These are phyloP conservation scores for Babyrousa celebensis DNA, from an alignment of 2,797 vertebrate species.

Conservation along the genomic window DNA sequence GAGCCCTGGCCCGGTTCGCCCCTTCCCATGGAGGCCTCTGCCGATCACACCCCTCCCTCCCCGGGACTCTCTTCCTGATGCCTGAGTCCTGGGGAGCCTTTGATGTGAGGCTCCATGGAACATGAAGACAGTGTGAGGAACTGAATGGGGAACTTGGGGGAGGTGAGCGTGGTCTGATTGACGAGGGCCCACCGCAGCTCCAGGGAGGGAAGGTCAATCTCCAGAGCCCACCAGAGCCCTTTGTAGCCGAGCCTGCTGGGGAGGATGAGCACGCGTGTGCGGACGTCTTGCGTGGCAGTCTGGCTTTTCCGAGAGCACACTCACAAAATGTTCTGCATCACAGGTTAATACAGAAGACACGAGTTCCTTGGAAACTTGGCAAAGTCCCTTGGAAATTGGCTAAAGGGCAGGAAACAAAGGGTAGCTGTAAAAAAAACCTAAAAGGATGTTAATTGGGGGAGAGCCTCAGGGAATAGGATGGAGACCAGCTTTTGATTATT, in stretches of 20 bases:
- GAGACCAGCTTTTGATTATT: conserved; percentile 89
- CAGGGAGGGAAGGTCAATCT: neutral
- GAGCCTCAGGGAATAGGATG: conserved; percentile 84
- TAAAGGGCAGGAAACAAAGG: conserved; percentile 90
- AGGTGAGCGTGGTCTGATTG: neutral
- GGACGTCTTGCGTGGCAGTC: conserved; percentile 75
- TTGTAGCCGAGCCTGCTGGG: neutral
- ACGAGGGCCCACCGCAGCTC: neutral
- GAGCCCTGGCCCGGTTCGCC: neutral
- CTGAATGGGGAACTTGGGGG: neutral
- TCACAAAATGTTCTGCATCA: conserved; percentile 84
- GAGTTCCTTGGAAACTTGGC: conserved; percentile 90
- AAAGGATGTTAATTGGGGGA: conserved; percentile 90
- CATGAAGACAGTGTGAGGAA: conserved; percentile 22
- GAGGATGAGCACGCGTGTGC: neutral
- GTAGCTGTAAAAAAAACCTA: conserved; percentile 88
- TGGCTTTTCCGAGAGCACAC: conserved; percentile 83
- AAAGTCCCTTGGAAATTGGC: conserved; percentile 88
- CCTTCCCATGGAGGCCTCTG: neutral
- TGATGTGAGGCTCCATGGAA: conserved; percentile 46
- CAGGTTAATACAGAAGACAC: conserved; percentile 87
- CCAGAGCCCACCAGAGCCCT: neutral
- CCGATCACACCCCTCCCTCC: too few relatives aligned
- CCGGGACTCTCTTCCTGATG: neutral
- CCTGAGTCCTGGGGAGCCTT: neutral